Evolutionary conservation across 2,113 vertebrate genomes (phyloP), one percentile per base, ranked within the genome.

Genomic region (Istiophorus platypterus): DNA sequence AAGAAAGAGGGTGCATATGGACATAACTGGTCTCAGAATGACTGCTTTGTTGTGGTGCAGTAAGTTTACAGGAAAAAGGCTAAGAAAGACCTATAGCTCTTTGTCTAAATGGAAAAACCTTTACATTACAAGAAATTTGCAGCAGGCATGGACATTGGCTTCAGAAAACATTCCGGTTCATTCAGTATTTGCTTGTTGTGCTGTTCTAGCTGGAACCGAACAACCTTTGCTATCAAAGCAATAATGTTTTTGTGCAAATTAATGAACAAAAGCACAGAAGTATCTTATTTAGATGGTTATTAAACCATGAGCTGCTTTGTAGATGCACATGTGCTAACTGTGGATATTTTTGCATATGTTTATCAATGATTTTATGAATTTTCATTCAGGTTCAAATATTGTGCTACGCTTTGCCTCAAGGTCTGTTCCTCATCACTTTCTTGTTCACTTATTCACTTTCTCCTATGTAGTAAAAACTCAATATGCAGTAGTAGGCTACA

Each of bases 11-110:
- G 15, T 65, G 64, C 56, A 61, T 31, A 73, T 76, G 71, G 80
- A 72, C 22, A 45, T 69, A 20, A 0, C 15, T 68, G 20, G 7
- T 22, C 7, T 41, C 20, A 64, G 3, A 51, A 14, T 26, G 39
- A 5, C 2, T 34, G 54, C 66, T 86, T 84, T 88, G 41, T 88
- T 85, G 84, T 79, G 81, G 76, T 69, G 26, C 7, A 54, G 29
- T 67, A 7, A 61, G 71, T 76, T 76, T 39, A 76, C 24, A 66
- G 79, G 39, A 51, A 49, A 70, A 22, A 66, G 56, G n/a, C 26
- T 2, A 9, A 58, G 37, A 73, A 27, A n/a, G 26, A 70, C 47
- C 41, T 13, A 13, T 17, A 11, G 18, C 24, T 66, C 24, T 69
- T 76, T 15, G 31, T 37, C 72, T 49, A 27, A 49, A 47, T 78